Base-by-base conservation (phyloP, 2,888 invertebrate species). In the Heliconius sara region DNA sequence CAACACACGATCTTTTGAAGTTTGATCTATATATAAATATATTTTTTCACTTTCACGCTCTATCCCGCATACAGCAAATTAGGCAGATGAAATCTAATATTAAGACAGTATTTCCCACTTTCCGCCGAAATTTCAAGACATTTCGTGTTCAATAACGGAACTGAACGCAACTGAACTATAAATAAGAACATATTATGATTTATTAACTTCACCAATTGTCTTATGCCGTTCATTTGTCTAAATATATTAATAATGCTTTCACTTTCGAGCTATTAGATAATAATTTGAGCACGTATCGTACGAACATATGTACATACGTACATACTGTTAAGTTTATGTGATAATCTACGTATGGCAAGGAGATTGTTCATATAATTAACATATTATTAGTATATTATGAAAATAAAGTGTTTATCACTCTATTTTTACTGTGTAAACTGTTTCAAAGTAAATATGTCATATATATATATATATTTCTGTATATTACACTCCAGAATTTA, bases 1-100 rank as follows among this genome's bases (percentile, higher is more conserved):
- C 85, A 83, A 57, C 75, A 82, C 81, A 82, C 60, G 71, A 68
- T 76, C 68, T 39, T 78, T 79, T 81, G 5, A 47, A 52, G 7
- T 22, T 22, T 22, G 2, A 52, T 19, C 22, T 52, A 52, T 22
- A 19, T 52, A 0, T 34, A 0, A n/a, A n/a, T 34, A 4, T 30
- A 30, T 34, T 7, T 34, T 34, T 22, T 52, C 22, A 52, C 7
- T 52, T 52, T 22, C 52, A 52, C 52, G 19, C 52, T 52, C 52
- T 52, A 19, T 52, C 52, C 52, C 52, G 52, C 52, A 52, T 22
- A 52, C 7, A 22, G 19, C 2, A 52, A 52, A 22, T 19, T 52
- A 22, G 52, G 22, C 52, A 52, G 22, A 22, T 22, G 9, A 52
- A 52, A 52, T 7, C 0, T 47, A 13, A 47, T 52, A 6, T 19